Base-by-base conservation (phyloP, 2,113 vertebrate species). In the Scolopax mira region DNA sequence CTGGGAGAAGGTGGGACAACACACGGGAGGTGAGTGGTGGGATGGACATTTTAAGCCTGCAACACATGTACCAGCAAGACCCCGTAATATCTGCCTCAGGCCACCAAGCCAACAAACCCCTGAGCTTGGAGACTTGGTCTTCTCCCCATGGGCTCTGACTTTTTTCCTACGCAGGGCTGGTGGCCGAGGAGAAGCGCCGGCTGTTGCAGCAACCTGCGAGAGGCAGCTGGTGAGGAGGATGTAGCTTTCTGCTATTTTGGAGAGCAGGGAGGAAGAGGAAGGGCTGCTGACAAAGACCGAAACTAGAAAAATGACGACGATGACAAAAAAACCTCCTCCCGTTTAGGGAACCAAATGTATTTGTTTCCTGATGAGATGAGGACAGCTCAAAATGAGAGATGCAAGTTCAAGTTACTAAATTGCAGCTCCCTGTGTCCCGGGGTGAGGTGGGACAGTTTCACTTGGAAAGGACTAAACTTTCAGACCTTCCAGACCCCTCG, bases 191-290 rank as follows among this genome's bases (percentile, higher is more conserved):
- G 79, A 87, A 74, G 73, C 0, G 0, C 57, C 0, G 19, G 28
- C 27, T 65, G 37, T 42, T 93, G 87, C 80, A 92, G 69, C 60
- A 93, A 55, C 18, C 19, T 64, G 10, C 3, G 2, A 94, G 85
- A 92, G 61, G 72, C 77, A 90, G 80, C 86, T 65, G 65, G 73
- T 65, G 80, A 86, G 93, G 66, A 97, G 69, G 73, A 75, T 81
- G 93, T 86, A 93, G 83, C 74, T 88, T 62, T 82, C 70, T 91
- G 85, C 80, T 95, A 71, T 95, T 96, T 95, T 0, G 0, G 91
- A 67, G 80, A 79, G 65, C 70, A 85, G 70, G 37, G 94, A 92
- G 95, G 95, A 97, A 96, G 93, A 93, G 86, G 89, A 94, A 96
- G 77, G 65, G 91, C 89, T 89, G 93, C 94, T 87, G 93, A 94